Evolutionary conservation across 2,797 vertebrate species (phyloP).

Genomic region (Sebastes trivittatus): DNA sequence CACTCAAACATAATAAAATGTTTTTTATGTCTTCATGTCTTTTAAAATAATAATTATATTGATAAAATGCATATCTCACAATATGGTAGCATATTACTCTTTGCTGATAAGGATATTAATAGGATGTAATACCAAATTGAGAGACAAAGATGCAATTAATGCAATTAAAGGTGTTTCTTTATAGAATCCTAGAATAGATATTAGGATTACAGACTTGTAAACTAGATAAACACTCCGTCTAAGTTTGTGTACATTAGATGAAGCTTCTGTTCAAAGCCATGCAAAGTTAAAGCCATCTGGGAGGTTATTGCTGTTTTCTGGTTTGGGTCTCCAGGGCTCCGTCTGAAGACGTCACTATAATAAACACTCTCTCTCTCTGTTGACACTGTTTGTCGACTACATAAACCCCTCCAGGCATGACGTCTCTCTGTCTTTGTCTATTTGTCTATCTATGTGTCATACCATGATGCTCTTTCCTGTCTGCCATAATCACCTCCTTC

Average conservation of each 20-base stretch:
- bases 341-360: constrained; percentile 31
- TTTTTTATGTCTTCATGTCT: background rate
- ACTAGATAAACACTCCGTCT: background rate
- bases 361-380: constrained; percentile 39
- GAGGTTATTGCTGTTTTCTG: constrained; percentile 82
- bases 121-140: background rate
- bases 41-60: background rate
- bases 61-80: background rate
- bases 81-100: background rate
- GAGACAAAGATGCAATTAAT: background rate
- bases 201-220: background rate
- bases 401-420: constrained; percentile 73
- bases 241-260: background rate
- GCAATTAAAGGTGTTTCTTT: background rate
- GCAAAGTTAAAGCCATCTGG: constrained; percentile 84
- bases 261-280: constrained; percentile 61
- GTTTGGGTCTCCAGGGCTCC: constrained; percentile 59
- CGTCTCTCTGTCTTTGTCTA: constrained; percentile 76
- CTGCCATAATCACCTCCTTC: constrained; percentile 75
- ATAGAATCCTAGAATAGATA: background rate
- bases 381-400: constrained; percentile 46
- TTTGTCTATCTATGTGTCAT: constrained; percentile 64
- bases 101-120: background rate
- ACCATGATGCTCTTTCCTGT: constrained; percentile 72
- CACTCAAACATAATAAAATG: background rate